Evolutionary conservation across 1,140 invertebrate genomes (phyloP).

Genomic region (Cydia strobilella): DNA sequence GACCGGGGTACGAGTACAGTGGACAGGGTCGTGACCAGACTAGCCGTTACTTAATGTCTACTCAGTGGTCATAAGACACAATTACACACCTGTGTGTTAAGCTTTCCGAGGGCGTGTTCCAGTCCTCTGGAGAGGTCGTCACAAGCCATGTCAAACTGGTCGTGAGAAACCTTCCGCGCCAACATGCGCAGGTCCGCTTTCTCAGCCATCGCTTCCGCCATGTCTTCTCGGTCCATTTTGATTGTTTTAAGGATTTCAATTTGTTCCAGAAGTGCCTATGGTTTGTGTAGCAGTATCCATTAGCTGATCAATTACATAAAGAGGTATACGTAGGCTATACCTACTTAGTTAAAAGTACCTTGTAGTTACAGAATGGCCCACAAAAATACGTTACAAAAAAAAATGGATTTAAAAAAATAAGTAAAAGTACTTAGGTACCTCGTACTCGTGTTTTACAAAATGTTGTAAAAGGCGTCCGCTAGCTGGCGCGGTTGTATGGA

Average conservation of each 20-base stretch:
- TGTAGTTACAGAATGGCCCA: no score
- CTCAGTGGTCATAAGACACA: no score
- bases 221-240: constrained; percentile 84
- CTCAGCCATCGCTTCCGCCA: constrained; percentile 85
- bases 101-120: constrained; percentile 83
- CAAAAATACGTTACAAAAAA: no score
- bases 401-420: no score
- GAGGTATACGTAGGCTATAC: neutral
- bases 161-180: constrained; percentile 85
- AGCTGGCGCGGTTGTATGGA: no score
- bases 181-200: constrained; percentile 85
- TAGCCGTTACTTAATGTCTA: no score
- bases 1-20: no score
- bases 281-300: neutral
- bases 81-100: constrained; percentile 80
- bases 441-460: no score
- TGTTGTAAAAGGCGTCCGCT: no score
- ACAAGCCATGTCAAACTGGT: constrained; percentile 84
- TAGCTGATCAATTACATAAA: neutral
- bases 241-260: constrained; percentile 79
- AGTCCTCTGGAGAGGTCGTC: constrained; percentile 83
- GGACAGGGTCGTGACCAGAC: no score
- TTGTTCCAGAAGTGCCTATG: constrained; percentile 76
- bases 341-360: no score
- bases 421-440: no score